Evolutionary conservation across 2,113 vertebrate genomes (phyloP), one percentile per base, ranked within the genome.

Genomic region (Toxotes chatareus): DNA sequence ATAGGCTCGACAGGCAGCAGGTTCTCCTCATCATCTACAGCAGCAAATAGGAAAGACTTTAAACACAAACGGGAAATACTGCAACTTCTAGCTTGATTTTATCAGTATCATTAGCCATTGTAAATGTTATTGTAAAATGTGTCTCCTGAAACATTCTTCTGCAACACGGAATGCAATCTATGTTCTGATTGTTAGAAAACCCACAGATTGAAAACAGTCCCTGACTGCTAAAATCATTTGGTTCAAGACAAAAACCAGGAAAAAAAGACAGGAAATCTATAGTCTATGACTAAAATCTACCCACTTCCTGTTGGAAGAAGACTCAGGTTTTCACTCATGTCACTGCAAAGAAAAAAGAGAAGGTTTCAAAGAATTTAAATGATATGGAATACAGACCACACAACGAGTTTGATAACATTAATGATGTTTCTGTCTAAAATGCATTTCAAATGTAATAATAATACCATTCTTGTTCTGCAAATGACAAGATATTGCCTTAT

Each of bases 1-100:
- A 99, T 98, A 1, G 98, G 97, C 9, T 99, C 98, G 21, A 99
- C 95, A 0, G 82, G 93, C 89, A 97, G 69, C 68, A 99, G 93
- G 1, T 93, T 94, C 9, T 92, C 97, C 55, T 98, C 97, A 57
- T 97, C 96, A 82, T 96, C 97, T 95, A 79, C 72, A 70, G 89
- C 27, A 75, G 84, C 17, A 47, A 23, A 78, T n/a, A 2, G 31
- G 4, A 61, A 14, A 57, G 2, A 13, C 40, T 9, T 38, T 4
- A 73, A 56, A 70, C 23, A 72, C 19, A 66, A 68, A 23, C 7
- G 21, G 6, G 12, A 67, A 38, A 44, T 14, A 13, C 44, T 51
- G 19, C 46, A 38, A n/a, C 16, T 61, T 31, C 5, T 61, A 27
- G 17, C 27, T 47, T 60, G 5, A 31, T 21, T 47, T 32, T 46